phyloP scores from a whole-genome alignment of 2,113 vertebrate genomes.

The Sander lucioperca region DNA sequence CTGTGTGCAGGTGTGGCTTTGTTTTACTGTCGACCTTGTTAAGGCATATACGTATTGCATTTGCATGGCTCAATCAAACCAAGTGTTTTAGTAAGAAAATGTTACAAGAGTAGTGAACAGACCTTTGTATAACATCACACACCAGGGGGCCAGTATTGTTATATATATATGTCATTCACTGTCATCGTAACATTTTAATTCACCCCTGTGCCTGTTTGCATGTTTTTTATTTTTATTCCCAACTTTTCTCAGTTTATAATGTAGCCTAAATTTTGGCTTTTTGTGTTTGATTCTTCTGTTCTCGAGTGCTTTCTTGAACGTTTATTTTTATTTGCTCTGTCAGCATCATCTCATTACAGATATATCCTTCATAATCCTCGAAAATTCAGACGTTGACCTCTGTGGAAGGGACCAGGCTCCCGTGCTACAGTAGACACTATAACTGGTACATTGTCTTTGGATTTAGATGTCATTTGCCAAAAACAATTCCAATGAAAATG shows the following conservation, averaged over 20 bases:
- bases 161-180: conserved; percentile 43
- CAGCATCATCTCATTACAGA: conserved; percentile 54
- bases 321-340: conserved; percentile 42
- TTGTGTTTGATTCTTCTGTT: conserved; percentile 41
- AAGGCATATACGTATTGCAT: conserved; percentile 45
- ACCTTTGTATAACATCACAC: conserved; percentile 45
- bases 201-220: conserved; percentile 76
- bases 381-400: conserved; percentile 70
- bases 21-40: conserved; percentile 40
- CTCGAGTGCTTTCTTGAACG: conserved; percentile 27
- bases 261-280: conserved; percentile 19
- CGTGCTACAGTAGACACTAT: conserved; percentile 40
- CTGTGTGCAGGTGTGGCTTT: conserved; percentile 31
- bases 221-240: conserved; percentile 52
- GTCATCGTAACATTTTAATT: conserved; percentile 60
- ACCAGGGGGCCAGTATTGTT: conserved; percentile 59
- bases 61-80: conserved; percentile 68
- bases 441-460: conserved; percentile 66
- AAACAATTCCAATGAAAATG: conserved; percentile 55
- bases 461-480: conserved; percentile 74
- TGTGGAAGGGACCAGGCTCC: conserved; percentile 44
- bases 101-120: conserved; percentile 30
- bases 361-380: conserved; percentile 48
- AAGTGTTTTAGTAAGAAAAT: conserved; percentile 50
- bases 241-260: conserved; percentile 46